phyloP scores from a whole-genome alignment of 2,797 vertebrate genomes.

The Squalus acanthias region DNA sequence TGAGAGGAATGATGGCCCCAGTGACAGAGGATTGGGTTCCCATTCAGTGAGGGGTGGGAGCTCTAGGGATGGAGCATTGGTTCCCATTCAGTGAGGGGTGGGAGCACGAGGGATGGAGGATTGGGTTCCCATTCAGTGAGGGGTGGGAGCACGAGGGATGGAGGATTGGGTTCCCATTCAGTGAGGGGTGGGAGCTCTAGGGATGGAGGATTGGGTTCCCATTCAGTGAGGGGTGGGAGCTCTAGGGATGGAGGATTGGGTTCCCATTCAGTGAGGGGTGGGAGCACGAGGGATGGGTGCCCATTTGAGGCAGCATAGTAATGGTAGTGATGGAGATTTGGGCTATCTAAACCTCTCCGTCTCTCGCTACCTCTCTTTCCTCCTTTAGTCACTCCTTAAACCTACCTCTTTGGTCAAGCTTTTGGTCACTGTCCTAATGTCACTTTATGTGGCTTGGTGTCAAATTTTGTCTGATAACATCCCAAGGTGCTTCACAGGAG shows the following conservation, averaged over 20 bases:
- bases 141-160: too few species aligned
- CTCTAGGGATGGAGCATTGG: neutral
- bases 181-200: neutral
- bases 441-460: neutral
- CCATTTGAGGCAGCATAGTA: neutral
- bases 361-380: neutral
- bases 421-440: neutral
- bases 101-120: neutral
- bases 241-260: too few species aligned
- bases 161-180: neutral
- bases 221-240: neutral
- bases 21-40: neutral
- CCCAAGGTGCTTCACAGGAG: too few species aligned
- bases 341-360: neutral
- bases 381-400: neutral
- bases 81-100: neutral
- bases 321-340: neutral
- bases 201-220: neutral
- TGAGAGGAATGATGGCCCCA: neutral
- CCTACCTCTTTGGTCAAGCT: neutral
- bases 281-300: too few species aligned
- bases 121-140: neutral
- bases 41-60: neutral
- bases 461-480: neutral
- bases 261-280: neutral